Conservation (phyloP, 2,797 vertebrate genomes). For the Euphonia xanthogaster region DNA sequence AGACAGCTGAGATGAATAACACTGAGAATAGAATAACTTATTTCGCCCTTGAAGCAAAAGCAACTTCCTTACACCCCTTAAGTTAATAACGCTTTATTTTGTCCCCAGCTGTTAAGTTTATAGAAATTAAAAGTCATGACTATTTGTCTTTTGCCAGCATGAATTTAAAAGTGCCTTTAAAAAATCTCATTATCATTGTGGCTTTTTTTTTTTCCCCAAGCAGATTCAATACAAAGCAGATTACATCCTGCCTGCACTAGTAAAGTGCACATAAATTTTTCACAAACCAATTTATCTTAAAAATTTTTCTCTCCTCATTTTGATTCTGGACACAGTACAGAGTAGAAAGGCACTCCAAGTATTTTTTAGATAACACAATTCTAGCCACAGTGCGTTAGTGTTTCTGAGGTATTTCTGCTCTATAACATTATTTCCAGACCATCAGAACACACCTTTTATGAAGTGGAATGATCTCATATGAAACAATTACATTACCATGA, state of each 20-base stretch:
- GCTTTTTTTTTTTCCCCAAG: conserved; percentile 23
- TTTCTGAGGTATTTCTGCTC: conserved; percentile 12
- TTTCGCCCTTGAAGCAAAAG: conserved; percentile 73
- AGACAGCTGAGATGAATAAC: conserved; percentile 41
- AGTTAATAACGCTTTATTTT: conserved; percentile 78
- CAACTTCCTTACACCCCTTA: conserved; percentile 67
- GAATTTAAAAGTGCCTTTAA: conserved; percentile 78
- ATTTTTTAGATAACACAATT: conserved; percentile 61
- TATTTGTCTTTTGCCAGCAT: conserved; percentile 80
- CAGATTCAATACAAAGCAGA: conserved; percentile 79
- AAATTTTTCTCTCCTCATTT: conserved; percentile 76
- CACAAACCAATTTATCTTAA: conserved; percentile 88
- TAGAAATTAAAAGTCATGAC: conserved; percentile 80
- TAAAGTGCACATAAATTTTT: conserved; percentile 86
- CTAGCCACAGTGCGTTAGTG: conserved; percentile 5
- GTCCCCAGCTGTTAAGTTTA: conserved; percentile 74
- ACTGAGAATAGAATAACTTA: conserved; percentile 53
- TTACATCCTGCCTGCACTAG: conserved; percentile 76
- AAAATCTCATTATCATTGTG: conserved; percentile 78
- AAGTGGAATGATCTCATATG: conserved; percentile 11
- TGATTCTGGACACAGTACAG: conserved; percentile 66
- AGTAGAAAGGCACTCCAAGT: conserved; percentile 60
- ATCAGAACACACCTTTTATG: conserved; percentile 16
- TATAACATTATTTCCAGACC: conserved; percentile 14
- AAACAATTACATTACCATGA: conserved; percentile 19